Evolutionary conservation across 1,140 invertebrate genomes (phyloP), one percentile per base, ranked within the genome.

Genomic region (Drosophila kikkawai): DNA sequence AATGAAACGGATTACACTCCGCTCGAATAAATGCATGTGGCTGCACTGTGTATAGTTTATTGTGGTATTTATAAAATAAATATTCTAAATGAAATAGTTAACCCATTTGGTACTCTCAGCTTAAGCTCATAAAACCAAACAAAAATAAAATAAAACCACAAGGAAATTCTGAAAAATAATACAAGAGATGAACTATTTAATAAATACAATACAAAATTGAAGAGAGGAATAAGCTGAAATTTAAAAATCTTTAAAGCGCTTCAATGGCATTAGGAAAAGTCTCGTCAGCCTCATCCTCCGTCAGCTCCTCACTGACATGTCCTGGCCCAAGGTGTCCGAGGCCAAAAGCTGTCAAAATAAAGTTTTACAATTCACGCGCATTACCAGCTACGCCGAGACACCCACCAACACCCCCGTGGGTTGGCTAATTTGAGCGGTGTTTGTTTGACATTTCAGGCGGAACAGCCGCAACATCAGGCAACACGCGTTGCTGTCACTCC

Each of bases 341-440:
- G 66, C 63, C 78, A 84, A 70, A 71, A 83, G 81, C 84, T 88
- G 84, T 91, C 86, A 91, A 82, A 91, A 91, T 86, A 88, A 88
- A 88, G 78, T 88, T 88, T 90, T 60, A 82, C 78, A 88, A 90
- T 85, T 88, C 79, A 74, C 78, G 70, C 85, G 66, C 69, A 67
- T 69, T 73, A 71, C 69, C 50, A 48, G 36, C 42, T 42, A 22
- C 61, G 4, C 22, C 13, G n/a, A 37, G n/a, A 26, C 32, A 45
- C 37, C 39, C 26, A 12, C 7, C 19, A 56, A 41, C 51, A 29
- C 47, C 26, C 41, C 69, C 75, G 19, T 74, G 78, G 74, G 75
- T 64, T 70, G 78, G 78, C 86, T 88, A 88, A 88, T 88, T 88
- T 90, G 78, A 64, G 75, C 75, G 63, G 39, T 74, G 70, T 85